phyloP scores from a whole-genome alignment of 1,140 invertebrate species.

The Apocrypta bakeri region DNA sequence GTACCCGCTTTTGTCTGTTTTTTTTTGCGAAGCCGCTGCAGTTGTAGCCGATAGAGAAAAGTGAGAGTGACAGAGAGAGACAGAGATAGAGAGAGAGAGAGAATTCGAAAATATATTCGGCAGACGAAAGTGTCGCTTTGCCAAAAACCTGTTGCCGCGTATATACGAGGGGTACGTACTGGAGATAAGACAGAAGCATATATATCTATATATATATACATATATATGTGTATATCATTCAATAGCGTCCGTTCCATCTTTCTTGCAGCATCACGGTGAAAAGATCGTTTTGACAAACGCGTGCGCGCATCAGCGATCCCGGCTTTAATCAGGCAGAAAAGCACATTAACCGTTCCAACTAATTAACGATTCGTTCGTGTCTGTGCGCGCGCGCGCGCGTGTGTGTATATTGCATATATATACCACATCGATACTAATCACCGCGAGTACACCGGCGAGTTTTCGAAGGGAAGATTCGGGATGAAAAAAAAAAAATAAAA shows the following conservation, averaged over 20 bases:
- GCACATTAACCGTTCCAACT: constrained; percentile 1
- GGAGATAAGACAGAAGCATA: no score
- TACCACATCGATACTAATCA: constrained; percentile 17
- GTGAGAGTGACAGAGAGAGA: no score
- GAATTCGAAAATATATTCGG: not conserved
- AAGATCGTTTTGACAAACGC: not conserved
- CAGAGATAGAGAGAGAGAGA: no score
- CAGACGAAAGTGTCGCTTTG: not conserved
- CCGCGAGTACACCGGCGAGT: not conserved
- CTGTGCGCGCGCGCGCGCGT: not conserved
- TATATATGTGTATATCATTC: no score
- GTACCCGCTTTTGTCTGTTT: no score
- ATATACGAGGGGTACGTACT: no score
- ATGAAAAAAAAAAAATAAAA: not conserved
- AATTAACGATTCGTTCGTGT: not conserved
- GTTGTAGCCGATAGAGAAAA: no score
- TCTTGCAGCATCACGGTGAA: not conserved
- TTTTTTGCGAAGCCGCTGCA: no score
- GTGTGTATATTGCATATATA: not conserved
- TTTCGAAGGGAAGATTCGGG: not conserved
- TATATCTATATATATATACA: no score
- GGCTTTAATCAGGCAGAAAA: not conserved
- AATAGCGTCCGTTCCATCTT: no score
- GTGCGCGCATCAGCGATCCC: not conserved
- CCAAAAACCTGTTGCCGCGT: not conserved